Conservation (phyloP, 2,797 vertebrate species). For the Buphagus erythrorhynchus region DNA sequence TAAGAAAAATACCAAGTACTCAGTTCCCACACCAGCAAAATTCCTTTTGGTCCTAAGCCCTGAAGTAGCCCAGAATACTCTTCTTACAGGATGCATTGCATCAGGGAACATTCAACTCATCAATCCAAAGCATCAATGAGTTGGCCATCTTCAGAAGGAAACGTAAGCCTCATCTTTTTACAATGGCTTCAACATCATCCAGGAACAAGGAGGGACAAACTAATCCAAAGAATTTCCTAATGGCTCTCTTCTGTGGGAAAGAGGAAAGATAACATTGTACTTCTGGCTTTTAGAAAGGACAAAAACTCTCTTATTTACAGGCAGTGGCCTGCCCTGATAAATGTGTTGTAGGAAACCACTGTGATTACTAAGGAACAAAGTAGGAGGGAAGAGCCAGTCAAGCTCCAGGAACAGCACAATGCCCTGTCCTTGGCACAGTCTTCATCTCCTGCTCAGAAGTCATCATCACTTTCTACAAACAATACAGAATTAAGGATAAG, state of each 20-base stretch:
- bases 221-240: conserved; percentile 50
- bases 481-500: not conserved
- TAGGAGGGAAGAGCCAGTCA: not conserved
- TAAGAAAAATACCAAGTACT: not conserved
- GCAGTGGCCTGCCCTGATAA: conserved; percentile 35
- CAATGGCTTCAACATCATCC: conserved; percentile 24
- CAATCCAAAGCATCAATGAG: not conserved
- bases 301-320: conserved; percentile 1
- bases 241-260: conserved; percentile 16
- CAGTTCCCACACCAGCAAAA: not conserved
- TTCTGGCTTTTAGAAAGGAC: not conserved
- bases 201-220: conserved; percentile 56
- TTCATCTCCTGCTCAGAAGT: conserved; percentile 3
- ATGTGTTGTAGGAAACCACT: conserved; percentile 10
- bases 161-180: not conserved
- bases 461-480: not conserved
- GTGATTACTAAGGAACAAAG: conserved; percentile 29
- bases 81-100: not conserved
- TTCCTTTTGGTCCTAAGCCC: not conserved
- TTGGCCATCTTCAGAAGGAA: conserved; percentile 35
- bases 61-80: not conserved
- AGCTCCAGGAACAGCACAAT: not conserved
- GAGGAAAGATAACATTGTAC: conserved; percentile 63
- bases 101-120: not conserved
- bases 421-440: conserved; percentile 36